Evolutionary conservation across 2,797 vertebrate genomes (phyloP).

Genomic region (Natrix natrix): DNA sequence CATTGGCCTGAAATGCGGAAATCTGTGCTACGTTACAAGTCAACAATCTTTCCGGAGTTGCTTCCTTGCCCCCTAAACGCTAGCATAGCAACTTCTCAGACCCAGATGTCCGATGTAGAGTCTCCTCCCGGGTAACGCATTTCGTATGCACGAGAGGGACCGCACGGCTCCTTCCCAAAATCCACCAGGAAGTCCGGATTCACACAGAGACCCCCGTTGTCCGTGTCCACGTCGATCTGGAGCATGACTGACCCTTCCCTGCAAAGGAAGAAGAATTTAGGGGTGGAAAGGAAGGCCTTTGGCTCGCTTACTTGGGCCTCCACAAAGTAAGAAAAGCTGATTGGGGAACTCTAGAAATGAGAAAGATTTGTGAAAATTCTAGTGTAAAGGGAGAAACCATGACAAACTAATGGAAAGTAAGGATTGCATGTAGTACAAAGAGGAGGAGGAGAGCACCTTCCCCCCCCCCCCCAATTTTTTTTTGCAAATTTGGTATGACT

Average conservation of each 20-base stretch:
- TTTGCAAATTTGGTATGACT: background rate
- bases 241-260: slow-evolving; percentile 90
- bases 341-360: background rate
- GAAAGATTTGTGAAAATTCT: background rate
- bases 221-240: slow-evolving; percentile 85
- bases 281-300: background rate
- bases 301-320: background rate
- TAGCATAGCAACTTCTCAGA: slow-evolving; percentile 56
- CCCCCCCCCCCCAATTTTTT: too few relatives aligned
- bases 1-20: too few relatives aligned
- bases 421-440: background rate
- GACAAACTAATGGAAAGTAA: background rate
- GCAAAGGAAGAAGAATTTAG: background rate
- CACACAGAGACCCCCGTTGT: slow-evolving; percentile 77
- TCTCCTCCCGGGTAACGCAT: slow-evolving; percentile 90
- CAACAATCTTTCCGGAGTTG: background rate
- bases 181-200: slow-evolving; percentile 89
- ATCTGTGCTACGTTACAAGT: background rate
- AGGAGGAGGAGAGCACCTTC: background rate
- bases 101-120: slow-evolving; percentile 92
- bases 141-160: slow-evolving; percentile 86
- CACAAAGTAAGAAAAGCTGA: background rate
- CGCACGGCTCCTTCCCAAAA: slow-evolving; percentile 86
- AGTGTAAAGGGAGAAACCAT: background rate
- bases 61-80: background rate